Evolutionary conservation across 2,888 invertebrate species (phyloP), one percentile per base, ranked within the genome.

Genomic region (Julus scandinavius): DNA sequence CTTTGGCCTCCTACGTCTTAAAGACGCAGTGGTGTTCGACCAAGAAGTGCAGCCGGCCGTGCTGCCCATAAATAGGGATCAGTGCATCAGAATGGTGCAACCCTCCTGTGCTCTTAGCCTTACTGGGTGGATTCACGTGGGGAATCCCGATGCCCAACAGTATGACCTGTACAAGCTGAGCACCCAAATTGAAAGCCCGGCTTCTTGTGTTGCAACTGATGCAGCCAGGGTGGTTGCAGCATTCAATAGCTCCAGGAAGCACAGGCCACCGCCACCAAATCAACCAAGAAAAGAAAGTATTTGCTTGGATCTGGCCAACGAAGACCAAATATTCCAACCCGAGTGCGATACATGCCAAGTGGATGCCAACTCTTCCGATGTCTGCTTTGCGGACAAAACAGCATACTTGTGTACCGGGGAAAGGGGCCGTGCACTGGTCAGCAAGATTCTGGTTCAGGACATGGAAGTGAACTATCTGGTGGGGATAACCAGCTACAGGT

Each of bases 151-250:
- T 9, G 17, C 17, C 4, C 50, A 87, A 15, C 84, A 87, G 45
- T 89, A 89, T 85, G 89, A 89, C n/a, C 54, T 89, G n/a, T 88
- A 89, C 80, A 58, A 87, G 88, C 20, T 88, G 7, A 88, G 83
- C 49, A 86, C 63, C 20, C 45, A 58, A 11, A 15, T 88, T 15
- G 87, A 72, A 38, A 83, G 72, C 13, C 20, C 15, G 0, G 15
- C 29, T 5, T 17, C 45, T n/a, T 88, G 88, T 40, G 63, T 17
- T 29, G 13, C 63, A 40, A 7, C 80, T 7, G 1, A 15, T 11
- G 41, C 20, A 5, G 29, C 29, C 29, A 29, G 29, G 86, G 45
- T 86, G 41, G 13, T 86, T 15, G 11, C 87, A n/a, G 15, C 50
- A 15, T n/a, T 38, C 29, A 86, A 85, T 6, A 17, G 41, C 63